These are phyloP conservation scores for Leontopithecus rosalia DNA, from an alignment of 2,797 vertebrate species.

Conservation along the genomic window DNA sequence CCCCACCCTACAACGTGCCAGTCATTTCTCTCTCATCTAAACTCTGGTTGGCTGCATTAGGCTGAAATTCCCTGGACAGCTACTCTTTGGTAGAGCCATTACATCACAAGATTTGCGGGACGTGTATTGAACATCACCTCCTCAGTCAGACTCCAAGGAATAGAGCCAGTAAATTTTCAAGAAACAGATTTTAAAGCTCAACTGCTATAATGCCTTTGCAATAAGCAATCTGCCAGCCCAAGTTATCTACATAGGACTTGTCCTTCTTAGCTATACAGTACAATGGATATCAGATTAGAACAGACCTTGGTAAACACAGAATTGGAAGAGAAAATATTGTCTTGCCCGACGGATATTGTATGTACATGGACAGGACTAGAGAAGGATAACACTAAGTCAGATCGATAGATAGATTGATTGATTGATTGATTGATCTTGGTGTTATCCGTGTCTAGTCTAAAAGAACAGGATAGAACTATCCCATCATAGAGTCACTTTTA, in stretches of 20 bases:
- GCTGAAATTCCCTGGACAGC: background rate
- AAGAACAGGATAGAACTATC: background rate
- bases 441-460: background rate
- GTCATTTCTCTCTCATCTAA: background rate
- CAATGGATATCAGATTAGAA: background rate
- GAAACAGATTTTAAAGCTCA: constrained; percentile 12
- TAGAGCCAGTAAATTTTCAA: background rate
- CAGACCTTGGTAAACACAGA: constrained; percentile 21
- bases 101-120: background rate
- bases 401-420: background rate
- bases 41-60: background rate
- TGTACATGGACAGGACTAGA: background rate
- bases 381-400: background rate
- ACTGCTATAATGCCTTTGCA: background rate
- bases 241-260: background rate
- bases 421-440: background rate
- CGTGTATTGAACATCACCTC: background rate
- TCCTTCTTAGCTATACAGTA: background rate
- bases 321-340: background rate
- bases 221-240: background rate
- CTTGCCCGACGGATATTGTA: background rate
- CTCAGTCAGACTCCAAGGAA: background rate
- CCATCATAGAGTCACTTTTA: background rate
- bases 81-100: background rate
- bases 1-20: background rate